Percentiles rank a stretch among this genome's conserved stretches.
phyloP scores from a whole-genome alignment of 2,888 invertebrate species.

The Diachrysia chrysitis region DNA sequence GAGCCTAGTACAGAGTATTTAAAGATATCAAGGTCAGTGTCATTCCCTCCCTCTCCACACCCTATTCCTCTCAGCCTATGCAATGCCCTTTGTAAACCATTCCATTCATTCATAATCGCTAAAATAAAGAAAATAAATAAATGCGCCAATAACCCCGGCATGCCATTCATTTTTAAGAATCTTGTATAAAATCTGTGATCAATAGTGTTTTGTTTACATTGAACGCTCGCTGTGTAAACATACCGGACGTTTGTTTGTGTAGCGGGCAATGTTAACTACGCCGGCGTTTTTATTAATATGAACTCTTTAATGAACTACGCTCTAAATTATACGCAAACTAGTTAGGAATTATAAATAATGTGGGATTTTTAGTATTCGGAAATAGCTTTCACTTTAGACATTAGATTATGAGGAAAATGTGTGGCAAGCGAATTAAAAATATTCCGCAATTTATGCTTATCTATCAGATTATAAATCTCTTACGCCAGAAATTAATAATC shows the following conservation, averaged over 20 bases:
- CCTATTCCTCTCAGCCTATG: neutral
- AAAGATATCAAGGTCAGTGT: neutral
- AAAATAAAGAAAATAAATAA: neutral
- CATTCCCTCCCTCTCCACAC: neutral
- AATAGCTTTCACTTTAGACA: neutral
- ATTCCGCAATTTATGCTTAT: too few relatives aligned
- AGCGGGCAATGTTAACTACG: conserved; percentile 46
- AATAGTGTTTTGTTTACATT: conserved; percentile 51
- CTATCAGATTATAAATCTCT: too few relatives aligned
- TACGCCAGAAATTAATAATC: too few relatives aligned
- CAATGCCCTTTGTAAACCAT: neutral
- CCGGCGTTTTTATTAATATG: conserved; percentile 61
- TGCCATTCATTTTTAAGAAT: conserved; percentile 25
- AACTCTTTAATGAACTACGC: conserved; percentile 60
- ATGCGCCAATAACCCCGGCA: neutral
- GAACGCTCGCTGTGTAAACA: conserved; percentile 50
- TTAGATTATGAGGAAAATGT: neutral
- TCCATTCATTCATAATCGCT: neutral
- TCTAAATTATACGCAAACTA: conserved; percentile 3
- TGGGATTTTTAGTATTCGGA: neutral
- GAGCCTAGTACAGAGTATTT: neutral
- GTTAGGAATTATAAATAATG: conserved; percentile 1
- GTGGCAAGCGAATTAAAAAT: too few relatives aligned
- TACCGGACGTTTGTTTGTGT: conserved; percentile 34
- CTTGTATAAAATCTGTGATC: conserved; percentile 41